Evolutionary conservation across 2,113 vertebrate species (phyloP).

Genomic region (Cinclus cinclus): DNA sequence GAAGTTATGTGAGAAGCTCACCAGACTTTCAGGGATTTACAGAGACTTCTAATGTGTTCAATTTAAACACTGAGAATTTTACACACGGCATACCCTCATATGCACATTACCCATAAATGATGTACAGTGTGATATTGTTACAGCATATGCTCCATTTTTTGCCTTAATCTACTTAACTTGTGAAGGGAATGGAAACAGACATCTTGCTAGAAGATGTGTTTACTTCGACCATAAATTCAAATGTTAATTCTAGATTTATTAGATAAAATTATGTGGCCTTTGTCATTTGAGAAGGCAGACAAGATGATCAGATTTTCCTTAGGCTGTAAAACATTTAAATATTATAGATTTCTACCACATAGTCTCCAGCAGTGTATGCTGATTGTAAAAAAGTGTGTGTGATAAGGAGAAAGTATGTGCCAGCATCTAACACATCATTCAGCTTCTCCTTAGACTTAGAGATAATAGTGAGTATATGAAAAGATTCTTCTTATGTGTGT

Average conservation of each 20-base stretch:
- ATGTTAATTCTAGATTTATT: constrained; percentile 53
- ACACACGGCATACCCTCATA: neutral
- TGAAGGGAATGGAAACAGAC: constrained; percentile 46
- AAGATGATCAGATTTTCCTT: constrained; percentile 16
- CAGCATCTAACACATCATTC: neutral
- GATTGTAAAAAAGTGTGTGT: neutral
- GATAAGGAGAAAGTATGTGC: neutral
- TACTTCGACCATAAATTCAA: constrained; percentile 43
- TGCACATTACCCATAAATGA: neutral
- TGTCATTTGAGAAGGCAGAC: constrained; percentile 33
- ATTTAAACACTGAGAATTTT: neutral
- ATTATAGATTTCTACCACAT: constrained; percentile 8
- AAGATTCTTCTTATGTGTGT: neutral
- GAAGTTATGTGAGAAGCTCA: constrained; percentile 3
- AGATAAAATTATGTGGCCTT: constrained; percentile 36
- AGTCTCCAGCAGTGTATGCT: neutral
- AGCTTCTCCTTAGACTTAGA: neutral
- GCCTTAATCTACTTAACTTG: constrained; percentile 41
- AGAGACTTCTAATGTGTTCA: neutral
- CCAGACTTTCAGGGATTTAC: neutral
- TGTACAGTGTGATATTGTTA: constrained; percentile 30
- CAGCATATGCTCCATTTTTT: constrained; percentile 37
- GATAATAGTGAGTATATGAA: neutral
- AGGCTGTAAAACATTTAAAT: constrained; percentile 25
- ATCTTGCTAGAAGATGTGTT: constrained; percentile 44